Percentiles rank a stretch among this genome's conserved stretches.
phyloP scores from a whole-genome alignment of 2,888 invertebrate genomes.

The Eupeodes latifasciatus region DNA sequence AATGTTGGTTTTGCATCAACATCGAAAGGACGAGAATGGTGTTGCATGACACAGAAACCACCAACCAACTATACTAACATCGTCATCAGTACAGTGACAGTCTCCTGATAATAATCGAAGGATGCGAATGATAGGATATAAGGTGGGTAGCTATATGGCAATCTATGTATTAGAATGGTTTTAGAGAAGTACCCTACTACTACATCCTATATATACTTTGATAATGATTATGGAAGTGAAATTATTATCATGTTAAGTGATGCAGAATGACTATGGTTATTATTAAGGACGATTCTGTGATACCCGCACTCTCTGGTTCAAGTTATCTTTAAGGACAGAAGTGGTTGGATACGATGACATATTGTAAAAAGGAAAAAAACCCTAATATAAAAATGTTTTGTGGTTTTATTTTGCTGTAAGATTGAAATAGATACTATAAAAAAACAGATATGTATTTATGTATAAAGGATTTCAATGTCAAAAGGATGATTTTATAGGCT shows the following conservation, averaged over 20 bases:
- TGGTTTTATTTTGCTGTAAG: constrained; percentile 16
- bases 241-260: constrained; percentile 71
- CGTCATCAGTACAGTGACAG: background rate
- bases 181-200: background rate
- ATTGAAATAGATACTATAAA: background rate
- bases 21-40: background rate
- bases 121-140: constrained; percentile 34
- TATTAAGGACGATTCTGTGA: constrained; percentile 53
- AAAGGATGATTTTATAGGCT: too few relatives aligned
- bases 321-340: constrained; percentile 44
- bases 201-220: background rate
- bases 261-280: constrained; percentile 60
- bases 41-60: constrained; percentile 40
- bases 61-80: constrained; percentile 19
- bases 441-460: background rate
- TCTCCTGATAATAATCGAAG: constrained; percentile 61
- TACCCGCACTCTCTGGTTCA: background rate
- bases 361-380: background rate
- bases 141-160: background rate
- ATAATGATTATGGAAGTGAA: constrained; percentile 52
- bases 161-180: background rate
- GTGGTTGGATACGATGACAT: background rate
- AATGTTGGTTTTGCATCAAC: too few relatives aligned
- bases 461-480: too few relatives aligned
- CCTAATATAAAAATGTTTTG: constrained; percentile 22